phyloP scores from a whole-genome alignment of 2,113 vertebrate species.

The Neomonachus schauinslandi region DNA sequence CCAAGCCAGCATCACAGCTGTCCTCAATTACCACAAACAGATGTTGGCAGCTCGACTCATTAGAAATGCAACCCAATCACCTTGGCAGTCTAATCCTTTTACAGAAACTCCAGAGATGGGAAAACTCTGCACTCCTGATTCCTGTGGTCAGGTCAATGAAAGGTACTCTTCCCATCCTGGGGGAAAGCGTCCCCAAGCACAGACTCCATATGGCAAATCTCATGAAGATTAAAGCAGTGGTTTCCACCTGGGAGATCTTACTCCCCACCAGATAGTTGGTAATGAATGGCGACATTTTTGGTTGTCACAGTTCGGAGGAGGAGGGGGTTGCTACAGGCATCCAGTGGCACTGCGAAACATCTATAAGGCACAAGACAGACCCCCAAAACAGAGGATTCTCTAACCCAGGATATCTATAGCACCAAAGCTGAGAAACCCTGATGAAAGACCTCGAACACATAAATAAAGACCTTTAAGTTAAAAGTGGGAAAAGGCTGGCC shows the following conservation, averaged over 20 bases:
- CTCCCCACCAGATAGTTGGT: neutral
- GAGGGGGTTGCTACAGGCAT: neutral
- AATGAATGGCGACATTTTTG: neutral
- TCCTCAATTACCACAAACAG: constrained; percentile 77
- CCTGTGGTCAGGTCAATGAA: neutral
- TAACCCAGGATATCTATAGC: neutral
- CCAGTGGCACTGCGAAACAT: neutral
- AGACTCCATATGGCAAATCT: neutral
- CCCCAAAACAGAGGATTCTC: neutral
- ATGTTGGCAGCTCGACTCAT: constrained; percentile 68
- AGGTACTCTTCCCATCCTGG: neutral
- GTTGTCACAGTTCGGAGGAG: neutral
- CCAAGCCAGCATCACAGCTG: constrained; percentile 62
- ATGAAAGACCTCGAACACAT: neutral
- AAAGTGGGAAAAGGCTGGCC: neutral
- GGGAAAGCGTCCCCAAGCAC: neutral
- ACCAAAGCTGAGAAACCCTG: neutral
- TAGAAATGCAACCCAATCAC: constrained; percentile 74
- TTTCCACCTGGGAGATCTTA: neutral
- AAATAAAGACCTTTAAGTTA: neutral
- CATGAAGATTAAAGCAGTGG: neutral
- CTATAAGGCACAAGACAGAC: neutral
- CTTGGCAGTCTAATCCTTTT: constrained; percentile 58
- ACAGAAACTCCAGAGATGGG: constrained; percentile 45
- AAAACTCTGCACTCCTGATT: neutral